Conservation (phyloP, 2,797 vertebrate genomes). For the Propithecus perrieri region DNA sequence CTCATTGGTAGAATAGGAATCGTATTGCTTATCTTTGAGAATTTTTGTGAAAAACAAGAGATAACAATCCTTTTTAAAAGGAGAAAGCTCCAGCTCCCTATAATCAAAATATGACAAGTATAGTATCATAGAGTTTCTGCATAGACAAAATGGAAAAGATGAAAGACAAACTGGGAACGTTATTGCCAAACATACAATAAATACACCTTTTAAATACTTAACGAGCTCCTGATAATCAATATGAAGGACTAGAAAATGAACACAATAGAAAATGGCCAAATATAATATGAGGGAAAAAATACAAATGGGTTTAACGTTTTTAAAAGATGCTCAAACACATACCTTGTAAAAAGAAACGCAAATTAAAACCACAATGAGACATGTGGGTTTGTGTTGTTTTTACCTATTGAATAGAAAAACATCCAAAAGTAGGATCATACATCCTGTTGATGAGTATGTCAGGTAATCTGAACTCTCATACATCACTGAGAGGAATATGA, state of each 20-base stretch:
- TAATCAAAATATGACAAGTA: not conserved
- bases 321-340: not conserved
- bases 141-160: not conserved
- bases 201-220: not conserved
- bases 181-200: not conserved
- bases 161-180: not conserved
- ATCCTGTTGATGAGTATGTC: not conserved
- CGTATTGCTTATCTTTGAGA: not conserved
- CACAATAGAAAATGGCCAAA: not conserved
- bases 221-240: not conserved
- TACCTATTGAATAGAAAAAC: not conserved
- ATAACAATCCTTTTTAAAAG: not conserved
- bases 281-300: not conserved
- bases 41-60: not conserved
- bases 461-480: not conserved
- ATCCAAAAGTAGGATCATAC: not conserved
- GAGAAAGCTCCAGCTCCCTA: not conserved
- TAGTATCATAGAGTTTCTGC: not conserved
- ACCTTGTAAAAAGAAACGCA: conserved; percentile 9
- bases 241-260: not conserved
- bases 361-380: not conserved
- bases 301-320: conserved; percentile 8
- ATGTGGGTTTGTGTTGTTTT: not conserved
- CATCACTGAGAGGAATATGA: not conserved
- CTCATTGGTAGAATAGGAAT: not conserved